Conservation (phyloP, 2,888 invertebrate genomes). For the Drosophila algonquin region DNA sequence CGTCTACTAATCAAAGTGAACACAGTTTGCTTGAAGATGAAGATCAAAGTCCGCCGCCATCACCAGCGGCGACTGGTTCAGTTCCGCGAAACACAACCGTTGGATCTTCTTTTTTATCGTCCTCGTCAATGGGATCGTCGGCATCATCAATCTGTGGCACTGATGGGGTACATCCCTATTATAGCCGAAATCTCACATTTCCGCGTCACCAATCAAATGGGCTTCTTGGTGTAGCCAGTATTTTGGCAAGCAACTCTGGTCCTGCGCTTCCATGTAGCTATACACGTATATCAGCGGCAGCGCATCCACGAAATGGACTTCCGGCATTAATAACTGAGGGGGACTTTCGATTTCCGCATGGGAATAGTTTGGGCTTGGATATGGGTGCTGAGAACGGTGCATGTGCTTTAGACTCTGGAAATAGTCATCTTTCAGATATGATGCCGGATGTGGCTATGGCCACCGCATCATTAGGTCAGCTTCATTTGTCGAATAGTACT, state of each 20-base stretch:
- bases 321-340: slow-evolving; percentile 88
- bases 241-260: slow-evolving; percentile 59
- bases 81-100: slow-evolving; percentile 58
- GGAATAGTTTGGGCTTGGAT: slow-evolving; percentile 72
- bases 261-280: slow-evolving; percentile 75
- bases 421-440: slow-evolving; percentile 90
- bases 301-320: slow-evolving; percentile 86
- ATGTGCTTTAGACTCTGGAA: slow-evolving; percentile 87
- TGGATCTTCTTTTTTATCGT: slow-evolving; percentile 81
- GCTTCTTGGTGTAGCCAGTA: slow-evolving; percentile 63
- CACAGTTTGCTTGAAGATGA: slow-evolving; percentile 80
- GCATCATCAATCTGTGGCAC: slow-evolving; percentile 72
- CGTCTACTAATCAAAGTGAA: slow-evolving; percentile 78
- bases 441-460: slow-evolving; percentile 98
- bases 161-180: slow-evolving; percentile 84
- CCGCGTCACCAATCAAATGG: slow-evolving; percentile 84
- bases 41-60: slow-evolving; percentile 83
- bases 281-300: slow-evolving; percentile 79
- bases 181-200: slow-evolving; percentile 87
- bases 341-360: slow-evolving; percentile 84
- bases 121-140: slow-evolving; percentile 74
- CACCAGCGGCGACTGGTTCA: slow-evolving; percentile 82
- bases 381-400: slow-evolving; percentile 71
- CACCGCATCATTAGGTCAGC: slow-evolving; percentile 89
- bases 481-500: slow-evolving; percentile 85